These are phyloP conservation scores for Conchocele bisecta DNA, from an alignment of 2,888 invertebrate species.

Conservation along the genomic window DNA sequence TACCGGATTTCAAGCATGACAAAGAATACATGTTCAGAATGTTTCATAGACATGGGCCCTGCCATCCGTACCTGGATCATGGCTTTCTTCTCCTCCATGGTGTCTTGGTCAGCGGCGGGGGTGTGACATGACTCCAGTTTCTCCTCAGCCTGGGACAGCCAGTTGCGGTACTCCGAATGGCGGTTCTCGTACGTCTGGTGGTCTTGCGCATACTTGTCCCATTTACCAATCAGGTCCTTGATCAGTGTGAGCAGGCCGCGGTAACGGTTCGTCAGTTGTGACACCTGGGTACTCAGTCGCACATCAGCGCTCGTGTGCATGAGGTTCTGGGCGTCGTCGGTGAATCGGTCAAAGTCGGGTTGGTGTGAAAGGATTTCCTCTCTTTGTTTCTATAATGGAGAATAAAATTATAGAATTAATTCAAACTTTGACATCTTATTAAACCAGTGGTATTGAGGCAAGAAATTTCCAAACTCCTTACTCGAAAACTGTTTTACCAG, in stretches of 20 bases:
- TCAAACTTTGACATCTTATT: not conserved
- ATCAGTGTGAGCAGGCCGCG: constrained; percentile 94
- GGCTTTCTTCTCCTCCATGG: constrained; percentile 92
- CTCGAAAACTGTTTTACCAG: too few species aligned
- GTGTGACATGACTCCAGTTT: constrained; percentile 92
- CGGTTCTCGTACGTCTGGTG: constrained; percentile 96
- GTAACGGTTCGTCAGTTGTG: constrained; percentile 95
- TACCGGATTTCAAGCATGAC: too few species aligned
- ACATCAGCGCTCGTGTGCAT: constrained; percentile 92
- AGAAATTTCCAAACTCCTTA: too few species aligned
- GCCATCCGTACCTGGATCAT: constrained; percentile 72
- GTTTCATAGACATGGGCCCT: too few species aligned
- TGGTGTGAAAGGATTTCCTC: constrained; percentile 91
- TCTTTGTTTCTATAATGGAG: constrained; percentile 83
- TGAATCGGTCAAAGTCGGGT: constrained; percentile 92
- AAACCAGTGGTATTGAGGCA: too few species aligned
- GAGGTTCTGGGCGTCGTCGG: constrained; percentile 94
- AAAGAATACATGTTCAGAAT: too few species aligned
- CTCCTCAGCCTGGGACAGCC: constrained; percentile 94
- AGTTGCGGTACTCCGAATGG: constrained; percentile 95
- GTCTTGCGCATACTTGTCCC: constrained; percentile 95
- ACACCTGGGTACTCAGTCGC: constrained; percentile 89
- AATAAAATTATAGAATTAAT: not conserved
- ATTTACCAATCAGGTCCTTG: constrained; percentile 94
- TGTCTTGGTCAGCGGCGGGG: constrained; percentile 90